Conservation (phyloP, 2,113 vertebrate genomes). For the Cottus gobio region DNA sequence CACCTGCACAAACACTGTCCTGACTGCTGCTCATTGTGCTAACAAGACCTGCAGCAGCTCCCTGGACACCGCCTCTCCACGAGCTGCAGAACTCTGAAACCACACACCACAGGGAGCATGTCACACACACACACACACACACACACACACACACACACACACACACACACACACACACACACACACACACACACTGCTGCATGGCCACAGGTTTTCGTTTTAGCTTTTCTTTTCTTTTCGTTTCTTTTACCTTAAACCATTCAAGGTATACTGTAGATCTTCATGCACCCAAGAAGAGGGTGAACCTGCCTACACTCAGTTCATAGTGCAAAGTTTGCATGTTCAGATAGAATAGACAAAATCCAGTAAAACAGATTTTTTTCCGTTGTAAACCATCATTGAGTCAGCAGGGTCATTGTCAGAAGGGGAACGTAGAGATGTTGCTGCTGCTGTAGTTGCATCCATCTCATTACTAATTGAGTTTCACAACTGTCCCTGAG, state of each 20-base stretch:
- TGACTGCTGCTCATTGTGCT: constrained; percentile 88
- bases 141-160: constrained; percentile 21
- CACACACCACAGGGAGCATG: constrained; percentile 22
- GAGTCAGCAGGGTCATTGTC: background rate
- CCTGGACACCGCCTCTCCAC: constrained; percentile 38
- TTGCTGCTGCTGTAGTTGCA: background rate
- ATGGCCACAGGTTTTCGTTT: background rate
- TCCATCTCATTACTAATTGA: background rate
- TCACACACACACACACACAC: constrained; percentile 3
- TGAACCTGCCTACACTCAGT: background rate
- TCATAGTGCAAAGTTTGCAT: constrained; percentile 17
- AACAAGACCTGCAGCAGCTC: constrained; percentile 82
- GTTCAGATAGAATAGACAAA: background rate
- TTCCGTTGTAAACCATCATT: background rate
- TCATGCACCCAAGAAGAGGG: background rate
- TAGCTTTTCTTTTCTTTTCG: too few species aligned
- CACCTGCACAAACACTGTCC: constrained; percentile 93
- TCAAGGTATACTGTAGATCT: constrained; percentile 15
- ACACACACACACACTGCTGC: constrained; percentile 12
- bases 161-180: constrained; percentile 2
- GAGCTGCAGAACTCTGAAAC: constrained; percentile 6
- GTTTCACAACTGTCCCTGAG: background rate
- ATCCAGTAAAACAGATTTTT: constrained; percentile 13
- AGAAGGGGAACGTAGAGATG: background rate
- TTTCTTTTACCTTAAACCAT: background rate